Evolutionary conservation across 2,888 invertebrate species (phyloP).

Genomic region (Papilio gigon): DNA sequence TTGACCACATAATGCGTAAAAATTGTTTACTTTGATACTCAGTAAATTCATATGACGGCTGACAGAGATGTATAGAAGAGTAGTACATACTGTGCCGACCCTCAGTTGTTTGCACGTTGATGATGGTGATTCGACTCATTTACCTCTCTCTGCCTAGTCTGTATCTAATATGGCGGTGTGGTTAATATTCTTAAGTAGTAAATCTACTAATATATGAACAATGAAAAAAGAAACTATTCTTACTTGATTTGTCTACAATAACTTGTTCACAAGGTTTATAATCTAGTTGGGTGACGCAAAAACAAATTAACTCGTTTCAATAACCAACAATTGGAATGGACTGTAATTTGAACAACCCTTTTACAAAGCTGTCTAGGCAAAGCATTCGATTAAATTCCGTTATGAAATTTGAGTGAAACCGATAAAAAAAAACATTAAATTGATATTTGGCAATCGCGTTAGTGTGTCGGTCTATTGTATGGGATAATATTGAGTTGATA

Average conservation of each 20-base stretch:
- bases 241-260: background rate
- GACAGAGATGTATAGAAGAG: too few relatives aligned
- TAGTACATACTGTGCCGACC: too few relatives aligned
- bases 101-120: too few relatives aligned
- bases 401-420: constrained; percentile 77
- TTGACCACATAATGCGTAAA: too few relatives aligned
- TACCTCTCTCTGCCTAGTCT: too few relatives aligned
- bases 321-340: constrained; percentile 17
- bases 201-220: background rate
- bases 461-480: constrained; percentile 64
- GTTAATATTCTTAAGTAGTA: too few relatives aligned
- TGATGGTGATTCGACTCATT: too few relatives aligned
- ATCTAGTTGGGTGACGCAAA: constrained; percentile 7
- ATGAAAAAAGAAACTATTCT: background rate
- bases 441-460: constrained; percentile 63
- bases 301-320: constrained; percentile 18
- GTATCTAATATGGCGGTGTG: too few relatives aligned
- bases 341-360: constrained; percentile 60
- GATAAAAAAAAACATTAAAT: constrained; percentile 71
- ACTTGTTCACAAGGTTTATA: background rate
- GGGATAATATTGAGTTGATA: constrained; percentile 62
- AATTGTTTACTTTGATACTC: too few relatives aligned
- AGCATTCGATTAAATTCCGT: constrained; percentile 71
- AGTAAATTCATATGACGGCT: too few relatives aligned
- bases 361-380: constrained; percentile 54